These are phyloP conservation scores for Malacosoma neustria DNA, from an alignment of 2,888 invertebrate species.

Conservation along the genomic window DNA sequence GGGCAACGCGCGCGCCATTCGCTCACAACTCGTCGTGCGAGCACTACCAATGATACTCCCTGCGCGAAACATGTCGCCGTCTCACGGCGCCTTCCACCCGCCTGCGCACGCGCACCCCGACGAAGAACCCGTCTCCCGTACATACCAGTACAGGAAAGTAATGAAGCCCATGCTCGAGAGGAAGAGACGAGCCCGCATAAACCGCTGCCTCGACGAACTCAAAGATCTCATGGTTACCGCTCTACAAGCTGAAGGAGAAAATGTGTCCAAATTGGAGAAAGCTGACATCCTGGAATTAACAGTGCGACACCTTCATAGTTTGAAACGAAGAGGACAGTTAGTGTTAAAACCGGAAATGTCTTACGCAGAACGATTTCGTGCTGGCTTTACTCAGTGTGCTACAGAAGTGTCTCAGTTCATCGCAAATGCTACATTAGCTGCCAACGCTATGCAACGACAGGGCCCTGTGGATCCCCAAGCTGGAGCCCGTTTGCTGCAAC, in stretches of 20 bases:
- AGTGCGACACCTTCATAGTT: constrained; percentile 88
- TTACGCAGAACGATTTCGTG: constrained; percentile 87
- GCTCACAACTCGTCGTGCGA: constrained; percentile 62
- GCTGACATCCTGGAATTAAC: constrained; percentile 91
- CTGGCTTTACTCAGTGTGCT: constrained; percentile 91
- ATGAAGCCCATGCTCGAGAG: constrained; percentile 94
- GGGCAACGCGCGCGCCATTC: constrained; percentile 66
- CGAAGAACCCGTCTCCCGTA: constrained; percentile 84
- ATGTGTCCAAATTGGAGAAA: constrained; percentile 90
- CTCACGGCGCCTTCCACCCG: constrained; percentile 68
- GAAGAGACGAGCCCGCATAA: constrained; percentile 90
- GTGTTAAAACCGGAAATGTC: constrained; percentile 78
- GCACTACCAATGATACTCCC: constrained; percentile 62
- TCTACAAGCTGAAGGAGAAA: constrained; percentile 90
- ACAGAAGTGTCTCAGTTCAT: constrained; percentile 87
- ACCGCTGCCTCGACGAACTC: constrained; percentile 90
- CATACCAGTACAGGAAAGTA: constrained; percentile 94
- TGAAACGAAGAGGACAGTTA: constrained; percentile 80
- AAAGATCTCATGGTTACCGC: constrained; percentile 92
- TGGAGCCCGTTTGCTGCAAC: constrained; percentile 89
- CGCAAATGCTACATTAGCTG: constrained; percentile 80
- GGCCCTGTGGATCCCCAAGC: constrained; percentile 87
- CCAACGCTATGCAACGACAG: constrained; percentile 78
- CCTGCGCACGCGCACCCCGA: constrained; percentile 56
- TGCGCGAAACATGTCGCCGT: constrained; percentile 66